Conservation (phyloP, 2,888 invertebrate genomes). For the Agriopis aurantiaria region DNA sequence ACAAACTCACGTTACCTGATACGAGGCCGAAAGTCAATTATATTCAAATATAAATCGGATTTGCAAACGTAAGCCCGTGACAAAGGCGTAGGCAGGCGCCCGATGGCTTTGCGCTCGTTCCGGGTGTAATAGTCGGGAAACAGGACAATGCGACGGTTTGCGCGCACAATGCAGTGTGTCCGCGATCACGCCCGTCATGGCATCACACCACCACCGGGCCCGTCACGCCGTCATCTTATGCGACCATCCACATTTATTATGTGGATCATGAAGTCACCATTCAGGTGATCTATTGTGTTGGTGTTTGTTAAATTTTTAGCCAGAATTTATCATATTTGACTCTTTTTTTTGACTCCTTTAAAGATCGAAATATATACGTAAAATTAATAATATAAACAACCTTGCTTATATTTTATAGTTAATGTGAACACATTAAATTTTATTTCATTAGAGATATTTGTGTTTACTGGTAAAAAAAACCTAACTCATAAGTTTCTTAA, state of each 20-base stretch:
- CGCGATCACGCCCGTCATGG: constrained; percentile 56
- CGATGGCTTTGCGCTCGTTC: constrained; percentile 51
- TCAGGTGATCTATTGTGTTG: constrained; percentile 52
- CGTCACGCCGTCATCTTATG: constrained; percentile 48
- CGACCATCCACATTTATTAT: constrained; percentile 60
- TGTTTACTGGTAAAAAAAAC: no score
- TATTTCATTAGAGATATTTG: no score
- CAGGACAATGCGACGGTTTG: constrained; percentile 53
- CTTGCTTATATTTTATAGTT: no score
- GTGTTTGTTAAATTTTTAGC: constrained; percentile 8
- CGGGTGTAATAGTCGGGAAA: constrained; percentile 51
- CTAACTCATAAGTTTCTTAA: no score
- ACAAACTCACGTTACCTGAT: constrained; percentile 79
- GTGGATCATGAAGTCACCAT: constrained; percentile 67
- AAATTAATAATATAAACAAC: no score
- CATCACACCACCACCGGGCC: constrained; percentile 47
- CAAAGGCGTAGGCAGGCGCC: constrained; percentile 81
- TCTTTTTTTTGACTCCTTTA: not conserved
- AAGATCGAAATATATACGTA: no score
- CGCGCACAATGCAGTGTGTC: constrained; percentile 49
- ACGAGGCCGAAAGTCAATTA: constrained; percentile 83
- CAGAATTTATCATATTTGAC: not conserved
- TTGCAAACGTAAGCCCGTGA: constrained; percentile 83
- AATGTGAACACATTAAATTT: no score
- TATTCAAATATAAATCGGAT: constrained; percentile 87